phyloP scores from a whole-genome alignment of 2,113 vertebrate species.

The Azemiops feae region DNA sequence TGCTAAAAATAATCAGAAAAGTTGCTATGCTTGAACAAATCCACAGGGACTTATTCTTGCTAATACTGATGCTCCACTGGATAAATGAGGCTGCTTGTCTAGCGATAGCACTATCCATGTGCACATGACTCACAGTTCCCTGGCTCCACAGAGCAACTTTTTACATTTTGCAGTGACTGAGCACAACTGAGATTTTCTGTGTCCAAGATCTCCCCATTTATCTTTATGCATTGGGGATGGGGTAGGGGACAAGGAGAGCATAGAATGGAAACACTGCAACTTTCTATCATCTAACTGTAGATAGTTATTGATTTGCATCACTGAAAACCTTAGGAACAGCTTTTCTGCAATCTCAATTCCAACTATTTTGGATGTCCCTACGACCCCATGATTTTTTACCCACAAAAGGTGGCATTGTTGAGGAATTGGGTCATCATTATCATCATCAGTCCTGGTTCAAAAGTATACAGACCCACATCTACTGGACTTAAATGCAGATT shows the following conservation, averaged over 20 bases:
- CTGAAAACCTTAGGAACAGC: background rate
- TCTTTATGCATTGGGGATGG: background rate
- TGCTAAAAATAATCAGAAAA: conserved; percentile 11
- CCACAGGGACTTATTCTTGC: background rate
- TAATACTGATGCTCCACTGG: background rate
- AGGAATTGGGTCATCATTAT: background rate
- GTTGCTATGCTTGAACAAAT: background rate
- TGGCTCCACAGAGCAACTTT: background rate
- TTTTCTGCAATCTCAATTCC: background rate
- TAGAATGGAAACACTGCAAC: background rate
- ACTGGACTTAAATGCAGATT: too few relatives aligned
- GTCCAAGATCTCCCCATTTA: background rate
- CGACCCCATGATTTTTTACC: background rate
- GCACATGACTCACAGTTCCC: background rate
- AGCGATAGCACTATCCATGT: background rate
- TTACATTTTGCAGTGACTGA: conserved; percentile 24
- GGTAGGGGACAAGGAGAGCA: background rate
- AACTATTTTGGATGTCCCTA: background rate
- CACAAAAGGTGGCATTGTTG: background rate
- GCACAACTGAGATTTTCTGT: background rate
- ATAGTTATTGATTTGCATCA: too few relatives aligned
- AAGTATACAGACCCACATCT: background rate
- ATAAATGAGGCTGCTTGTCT: background rate
- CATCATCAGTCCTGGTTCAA: background rate
- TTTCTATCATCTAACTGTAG: background rate